Percentiles rank a stretch among this genome's conserved stretches.
Evolutionary conservation across 2,797 vertebrate species (phyloP).

Genomic region (Neosilurus mollespiculum): DNA sequence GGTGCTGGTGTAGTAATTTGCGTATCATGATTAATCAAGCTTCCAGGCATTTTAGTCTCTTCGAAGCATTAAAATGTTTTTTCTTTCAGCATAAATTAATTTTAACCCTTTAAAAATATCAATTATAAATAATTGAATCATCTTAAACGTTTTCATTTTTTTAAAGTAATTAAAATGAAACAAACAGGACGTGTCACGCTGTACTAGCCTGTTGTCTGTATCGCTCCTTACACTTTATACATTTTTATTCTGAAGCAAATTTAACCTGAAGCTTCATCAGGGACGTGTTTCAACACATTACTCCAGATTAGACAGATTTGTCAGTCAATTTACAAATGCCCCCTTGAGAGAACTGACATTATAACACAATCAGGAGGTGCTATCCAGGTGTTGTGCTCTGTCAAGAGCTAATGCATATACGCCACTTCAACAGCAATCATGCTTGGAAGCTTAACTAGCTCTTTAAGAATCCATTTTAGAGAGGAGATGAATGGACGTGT

Average conservation of each 20-base stretch:
- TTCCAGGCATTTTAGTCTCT: neutral
- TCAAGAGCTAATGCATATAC: neutral
- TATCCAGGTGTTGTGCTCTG: constrained; percentile 12
- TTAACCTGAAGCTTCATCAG: neutral
- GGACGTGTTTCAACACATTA: constrained; percentile 21
- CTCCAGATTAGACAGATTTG: constrained; percentile 17
- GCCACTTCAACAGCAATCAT: neutral
- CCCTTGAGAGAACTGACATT: constrained; percentile 8
- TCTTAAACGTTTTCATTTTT: neutral
- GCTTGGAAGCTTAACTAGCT: neutral
- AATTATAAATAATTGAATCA: neutral
- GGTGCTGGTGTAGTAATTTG: neutral
- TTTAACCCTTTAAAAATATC: neutral
- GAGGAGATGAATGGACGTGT: neutral
- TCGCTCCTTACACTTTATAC: neutral
- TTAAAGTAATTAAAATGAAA: neutral
- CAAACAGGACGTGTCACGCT: neutral
- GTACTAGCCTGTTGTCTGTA: neutral
- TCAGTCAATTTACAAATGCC: neutral
- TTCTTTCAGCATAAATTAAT: too few relatives aligned
- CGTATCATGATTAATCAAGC: neutral
- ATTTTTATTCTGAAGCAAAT: neutral
- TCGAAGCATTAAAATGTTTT: neutral
- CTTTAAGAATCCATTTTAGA: neutral
- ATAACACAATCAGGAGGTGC: constrained; percentile 10